phyloP scores from a whole-genome alignment of 1,140 invertebrate genomes.

The Atta cephalotes region DNA sequence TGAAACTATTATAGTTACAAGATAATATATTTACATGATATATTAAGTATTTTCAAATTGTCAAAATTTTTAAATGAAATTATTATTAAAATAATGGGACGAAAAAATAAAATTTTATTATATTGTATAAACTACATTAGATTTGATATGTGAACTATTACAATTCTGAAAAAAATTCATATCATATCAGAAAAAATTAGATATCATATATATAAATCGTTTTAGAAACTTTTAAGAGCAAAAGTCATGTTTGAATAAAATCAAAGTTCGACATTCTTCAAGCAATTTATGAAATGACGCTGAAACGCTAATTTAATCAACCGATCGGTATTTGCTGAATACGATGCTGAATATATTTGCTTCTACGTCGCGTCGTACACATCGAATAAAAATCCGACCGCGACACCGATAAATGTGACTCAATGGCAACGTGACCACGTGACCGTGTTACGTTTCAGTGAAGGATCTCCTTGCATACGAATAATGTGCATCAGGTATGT shows the following conservation, averaged over 20 bases:
- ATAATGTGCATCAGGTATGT: not conserved
- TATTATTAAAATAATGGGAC: not conserved
- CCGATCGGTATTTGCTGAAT: constrained; percentile 7
- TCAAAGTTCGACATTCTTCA: not conserved
- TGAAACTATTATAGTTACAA: not conserved
- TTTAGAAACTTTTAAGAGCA: not conserved
- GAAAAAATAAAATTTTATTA: not conserved
- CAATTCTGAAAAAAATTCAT: too few relatives aligned
- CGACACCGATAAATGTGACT: constrained; percentile 63
- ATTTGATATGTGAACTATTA: too few relatives aligned
- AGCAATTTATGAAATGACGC: not conserved
- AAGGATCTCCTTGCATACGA: not conserved
- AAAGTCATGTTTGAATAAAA: too few relatives aligned
- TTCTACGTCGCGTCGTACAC: not conserved
- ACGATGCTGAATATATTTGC: not conserved
- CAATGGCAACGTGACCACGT: constrained; percentile 62
- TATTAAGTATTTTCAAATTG: not conserved
- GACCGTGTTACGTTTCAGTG: constrained; percentile 36
- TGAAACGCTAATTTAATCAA: not conserved
- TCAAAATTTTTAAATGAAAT: not conserved
- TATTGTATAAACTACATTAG: too few relatives aligned
- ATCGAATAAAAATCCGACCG: constrained; percentile 26
- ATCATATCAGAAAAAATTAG: too few relatives aligned
- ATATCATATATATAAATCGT: not conserved
- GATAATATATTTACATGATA: not conserved